A percentile compares a stretch with the other conserved stretches of the same genome.
phyloP scores from a whole-genome alignment of 2,113 vertebrate genomes.

The Alosa alosa region DNA sequence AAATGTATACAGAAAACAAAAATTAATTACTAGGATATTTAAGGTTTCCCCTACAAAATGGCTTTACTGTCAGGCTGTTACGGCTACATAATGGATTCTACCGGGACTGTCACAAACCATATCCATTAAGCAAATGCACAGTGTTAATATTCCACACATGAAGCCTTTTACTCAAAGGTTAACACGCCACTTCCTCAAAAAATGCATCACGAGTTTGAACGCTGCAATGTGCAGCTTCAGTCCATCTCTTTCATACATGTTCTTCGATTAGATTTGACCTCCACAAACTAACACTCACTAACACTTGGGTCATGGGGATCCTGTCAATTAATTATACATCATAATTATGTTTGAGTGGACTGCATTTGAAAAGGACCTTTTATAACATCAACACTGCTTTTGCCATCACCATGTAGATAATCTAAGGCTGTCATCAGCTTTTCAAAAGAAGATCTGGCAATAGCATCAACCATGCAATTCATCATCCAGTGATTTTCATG shows the following conservation, averaged over 20 bases:
- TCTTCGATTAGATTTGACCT: background rate
- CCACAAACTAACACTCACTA: background rate
- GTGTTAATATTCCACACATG: conserved; percentile 24
- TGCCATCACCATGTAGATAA: background rate
- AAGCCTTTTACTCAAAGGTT: conserved; percentile 25
- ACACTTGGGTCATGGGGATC: background rate
- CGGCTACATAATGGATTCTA: conserved; percentile 10
- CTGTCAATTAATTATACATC: background rate
- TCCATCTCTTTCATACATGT: background rate
- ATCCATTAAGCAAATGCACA: conserved; percentile 34
- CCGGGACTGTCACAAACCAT: conserved; percentile 29
- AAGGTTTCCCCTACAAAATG: conserved; percentile 16
- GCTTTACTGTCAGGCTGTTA: background rate
- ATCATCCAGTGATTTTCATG: conserved; percentile 7
- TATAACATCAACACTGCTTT: background rate
- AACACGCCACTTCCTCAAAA: background rate
- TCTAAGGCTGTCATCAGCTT: background rate
- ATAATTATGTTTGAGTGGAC: background rate
- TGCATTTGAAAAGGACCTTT: background rate
- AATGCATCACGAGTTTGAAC: background rate
- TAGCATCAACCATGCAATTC: background rate
- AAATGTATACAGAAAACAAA: conserved; percentile 3
- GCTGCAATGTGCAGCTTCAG: background rate
- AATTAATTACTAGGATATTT: conserved; percentile 38
- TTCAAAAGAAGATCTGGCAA: background rate